Conservation (phyloP, 2,113 vertebrate species). For the Isichthys henryi region DNA sequence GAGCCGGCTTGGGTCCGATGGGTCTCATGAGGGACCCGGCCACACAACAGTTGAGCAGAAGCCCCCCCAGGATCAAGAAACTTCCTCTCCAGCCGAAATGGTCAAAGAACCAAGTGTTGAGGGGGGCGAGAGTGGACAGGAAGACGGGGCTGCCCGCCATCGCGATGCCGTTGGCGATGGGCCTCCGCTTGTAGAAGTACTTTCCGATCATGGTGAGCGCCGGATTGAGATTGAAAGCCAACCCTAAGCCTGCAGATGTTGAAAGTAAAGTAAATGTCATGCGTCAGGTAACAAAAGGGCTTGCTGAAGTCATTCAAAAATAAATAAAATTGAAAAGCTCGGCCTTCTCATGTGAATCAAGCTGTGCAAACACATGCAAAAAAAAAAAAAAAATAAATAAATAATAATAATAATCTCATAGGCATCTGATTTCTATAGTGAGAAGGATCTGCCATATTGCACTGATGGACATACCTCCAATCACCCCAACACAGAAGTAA, state of each 20-base stretch:
- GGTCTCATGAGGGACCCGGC: conserved; percentile 91
- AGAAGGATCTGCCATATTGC: not conserved
- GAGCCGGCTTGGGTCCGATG: conserved; percentile 66
- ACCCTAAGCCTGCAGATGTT: conserved; percentile 70
- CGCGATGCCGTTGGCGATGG: conserved; percentile 87
- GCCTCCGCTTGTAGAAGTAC: conserved; percentile 87
- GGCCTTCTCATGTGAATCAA: not conserved
- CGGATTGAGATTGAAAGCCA: conserved; percentile 93
- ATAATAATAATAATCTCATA: too few species aligned
- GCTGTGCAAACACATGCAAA: not conserved
- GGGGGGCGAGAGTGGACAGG: conserved; percentile 80
- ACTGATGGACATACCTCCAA: conserved; percentile 72
- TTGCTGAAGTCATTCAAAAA: not conserved
- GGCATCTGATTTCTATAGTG: not conserved
- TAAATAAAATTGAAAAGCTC: not conserved
- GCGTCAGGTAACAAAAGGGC: too few species aligned
- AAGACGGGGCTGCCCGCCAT: conserved; percentile 98
- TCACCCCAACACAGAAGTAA: conserved; percentile 87
- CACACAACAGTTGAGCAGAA: conserved; percentile 90
- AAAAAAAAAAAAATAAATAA: too few species aligned
- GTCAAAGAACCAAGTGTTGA: conserved; percentile 84
- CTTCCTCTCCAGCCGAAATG: conserved; percentile 90
- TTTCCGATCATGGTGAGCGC: conserved; percentile 97
- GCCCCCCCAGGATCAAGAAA: conserved; percentile 88
- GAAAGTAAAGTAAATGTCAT: not conserved